Evolutionary conservation across 1,140 invertebrate species (phyloP).

Genomic region (Dreissena rostriformis): DNA sequence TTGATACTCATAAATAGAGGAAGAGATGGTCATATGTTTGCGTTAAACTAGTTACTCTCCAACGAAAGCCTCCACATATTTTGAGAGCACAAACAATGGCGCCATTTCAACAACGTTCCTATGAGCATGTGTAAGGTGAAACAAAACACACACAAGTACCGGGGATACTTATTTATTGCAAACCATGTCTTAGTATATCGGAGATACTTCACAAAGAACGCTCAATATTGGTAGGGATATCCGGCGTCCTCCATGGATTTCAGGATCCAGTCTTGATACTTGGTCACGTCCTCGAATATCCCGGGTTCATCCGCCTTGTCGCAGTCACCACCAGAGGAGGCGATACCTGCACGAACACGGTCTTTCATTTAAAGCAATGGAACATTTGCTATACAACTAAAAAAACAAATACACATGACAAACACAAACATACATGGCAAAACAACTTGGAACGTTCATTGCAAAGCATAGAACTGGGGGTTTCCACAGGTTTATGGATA

Average conservation of each 20-base stretch:
- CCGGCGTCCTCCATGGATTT: slow-evolving; percentile 52
- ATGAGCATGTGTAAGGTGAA: not conserved
- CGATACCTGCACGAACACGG: slow-evolving; percentile 13
- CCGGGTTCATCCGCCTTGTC: slow-evolving; percentile 43
- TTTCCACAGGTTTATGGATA: not conserved
- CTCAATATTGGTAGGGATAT: slow-evolving; percentile 48
- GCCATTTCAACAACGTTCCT: not conserved
- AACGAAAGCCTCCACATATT: too few species aligned
- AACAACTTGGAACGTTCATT: not conserved
- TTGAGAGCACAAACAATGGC: too few species aligned
- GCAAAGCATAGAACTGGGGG: not conserved
- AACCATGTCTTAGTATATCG: not conserved
- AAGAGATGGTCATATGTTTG: too few species aligned
- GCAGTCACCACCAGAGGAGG: slow-evolving; percentile 51
- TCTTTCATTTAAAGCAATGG: not conserved
- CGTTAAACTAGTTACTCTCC: too few species aligned
- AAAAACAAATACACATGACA: too few species aligned
- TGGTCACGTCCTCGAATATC: slow-evolving; percentile 42
- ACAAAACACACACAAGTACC: not conserved
- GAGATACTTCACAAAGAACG: not conserved
- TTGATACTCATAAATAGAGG: too few species aligned
- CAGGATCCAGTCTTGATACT: slow-evolving; percentile 42
- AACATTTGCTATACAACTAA: not conserved
- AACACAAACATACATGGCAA: too few species aligned
- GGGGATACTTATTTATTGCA: not conserved